Conservation (phyloP, 2,113 vertebrate species). For the Ia io region DNA sequence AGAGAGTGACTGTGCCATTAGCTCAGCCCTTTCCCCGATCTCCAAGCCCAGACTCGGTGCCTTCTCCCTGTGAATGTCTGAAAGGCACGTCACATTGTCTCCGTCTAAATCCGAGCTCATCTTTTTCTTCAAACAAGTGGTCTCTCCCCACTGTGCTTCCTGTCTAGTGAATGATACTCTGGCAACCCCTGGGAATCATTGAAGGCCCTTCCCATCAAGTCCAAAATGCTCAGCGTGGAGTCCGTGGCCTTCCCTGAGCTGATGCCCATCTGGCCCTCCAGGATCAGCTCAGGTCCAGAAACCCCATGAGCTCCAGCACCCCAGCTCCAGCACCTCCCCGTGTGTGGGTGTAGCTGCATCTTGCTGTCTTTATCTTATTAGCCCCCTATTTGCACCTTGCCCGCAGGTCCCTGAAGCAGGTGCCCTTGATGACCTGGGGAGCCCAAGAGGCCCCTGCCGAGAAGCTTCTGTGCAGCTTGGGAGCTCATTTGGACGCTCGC, state of each 20-base stretch:
- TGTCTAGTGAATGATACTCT: not conserved
- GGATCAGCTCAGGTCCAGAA: not conserved
- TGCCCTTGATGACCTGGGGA: not conserved
- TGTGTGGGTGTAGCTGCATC: not conserved
- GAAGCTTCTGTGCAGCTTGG: not conserved
- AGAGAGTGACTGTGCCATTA: not conserved
- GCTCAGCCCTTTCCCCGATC: not conserved
- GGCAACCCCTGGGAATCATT: not conserved
- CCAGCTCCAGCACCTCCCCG: not conserved
- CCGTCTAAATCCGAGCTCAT: not conserved
- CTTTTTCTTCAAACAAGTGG: not conserved
- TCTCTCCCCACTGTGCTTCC: not conserved
- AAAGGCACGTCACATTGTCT: not conserved
- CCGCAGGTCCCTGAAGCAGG: not conserved
- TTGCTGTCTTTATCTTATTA: no score
- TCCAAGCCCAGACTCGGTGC: not conserved
- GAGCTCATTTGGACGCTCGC: accelerated
- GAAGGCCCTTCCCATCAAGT: not conserved
- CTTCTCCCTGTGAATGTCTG: not conserved
- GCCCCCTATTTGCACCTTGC: no score
- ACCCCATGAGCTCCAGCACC: not conserved
- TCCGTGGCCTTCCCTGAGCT: not conserved
- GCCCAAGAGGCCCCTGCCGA: not conserved
- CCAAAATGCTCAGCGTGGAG: not conserved
- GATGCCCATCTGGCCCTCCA: not conserved